Base-by-base conservation (phyloP, 2,888 invertebrate genomes). In the Microplitis deprimator region DNA sequence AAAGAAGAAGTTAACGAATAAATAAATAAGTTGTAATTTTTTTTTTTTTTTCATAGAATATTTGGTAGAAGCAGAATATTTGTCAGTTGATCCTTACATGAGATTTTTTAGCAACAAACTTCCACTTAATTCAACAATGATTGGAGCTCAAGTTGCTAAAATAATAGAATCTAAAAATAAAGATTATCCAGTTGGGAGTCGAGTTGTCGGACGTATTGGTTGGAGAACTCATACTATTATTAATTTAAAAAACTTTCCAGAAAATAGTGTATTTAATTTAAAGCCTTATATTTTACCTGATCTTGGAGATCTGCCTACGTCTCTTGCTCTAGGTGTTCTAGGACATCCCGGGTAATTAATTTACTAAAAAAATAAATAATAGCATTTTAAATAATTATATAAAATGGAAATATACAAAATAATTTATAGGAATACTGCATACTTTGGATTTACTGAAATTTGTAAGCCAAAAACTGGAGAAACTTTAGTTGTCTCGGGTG, bases 401-500 rank as follows among this genome's bases (percentile, higher is more conserved):
- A n/a, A 16, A 17, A 2, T 17, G 7, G n/a, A 5, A 62, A 62
- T 17, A 2, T 41, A 10, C 3, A 10, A 41, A 41, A 10, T 41
- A 10, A 41, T 41, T 29, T 29, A 41, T 82, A 94, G 95, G 29
- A 93, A 93, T 83, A 94, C 95, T 2, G 95, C 95, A 0, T 94
- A 94, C 85, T 95, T 95, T 89, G 96, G 95, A 0, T 90, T 95
- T 10, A 88, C 93, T 79, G 94, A 95, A 82, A 90, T 95, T 77
- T 95, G 95, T 80, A 88, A 93, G 78, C 94, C 95, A 1, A 93
- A 94, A 89, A 82, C 91, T 5, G 95, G 94, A 8, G 95, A 96
- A 88, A 94, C 93, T 0, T 92, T 96, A n/a, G 93, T 94, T 1
- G 92, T 96, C 1, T 93, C 93, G 40, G 93, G 93, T 5, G 96